Evolutionary conservation across 2,113 vertebrate species (phyloP).

Genomic region (Poeciliopsis prolifica): DNA sequence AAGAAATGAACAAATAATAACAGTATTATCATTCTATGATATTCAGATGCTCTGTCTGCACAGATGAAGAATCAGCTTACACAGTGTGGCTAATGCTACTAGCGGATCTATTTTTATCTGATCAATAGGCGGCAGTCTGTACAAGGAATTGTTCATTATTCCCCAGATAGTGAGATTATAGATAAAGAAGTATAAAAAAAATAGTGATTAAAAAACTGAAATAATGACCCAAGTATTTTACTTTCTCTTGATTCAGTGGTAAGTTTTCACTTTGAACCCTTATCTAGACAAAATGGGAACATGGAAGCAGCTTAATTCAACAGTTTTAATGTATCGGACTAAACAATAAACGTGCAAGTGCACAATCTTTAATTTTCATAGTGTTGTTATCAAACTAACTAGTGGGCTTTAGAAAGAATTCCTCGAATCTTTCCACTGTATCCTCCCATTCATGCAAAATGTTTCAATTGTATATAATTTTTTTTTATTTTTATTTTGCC

Average conservation of each 20-base stretch:
- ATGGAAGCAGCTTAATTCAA: no score
- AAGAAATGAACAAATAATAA: neutral
- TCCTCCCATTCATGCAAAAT: slow-evolving; percentile 60
- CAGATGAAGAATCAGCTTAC: neutral
- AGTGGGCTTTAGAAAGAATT: slow-evolving; percentile 56
- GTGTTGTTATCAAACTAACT: slow-evolving; percentile 48
- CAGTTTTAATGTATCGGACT: no score
- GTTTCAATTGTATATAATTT: slow-evolving; percentile 62
- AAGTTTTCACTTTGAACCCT: neutral
- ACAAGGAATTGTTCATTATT: neutral
- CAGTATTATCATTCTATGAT: neutral
- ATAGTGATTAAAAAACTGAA: neutral
- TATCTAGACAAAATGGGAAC: neutral
- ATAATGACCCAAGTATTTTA: neutral
- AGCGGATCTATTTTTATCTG: neutral
- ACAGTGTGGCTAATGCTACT: no score
- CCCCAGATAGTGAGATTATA: neutral
- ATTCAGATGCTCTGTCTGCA: neutral
- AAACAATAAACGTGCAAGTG: no score
- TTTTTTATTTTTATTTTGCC: slow-evolving; percentile 64
- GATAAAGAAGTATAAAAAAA: neutral
- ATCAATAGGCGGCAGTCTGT: neutral
- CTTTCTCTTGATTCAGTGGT: neutral
- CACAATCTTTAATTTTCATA: slow-evolving; percentile 18
- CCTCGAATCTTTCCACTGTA: slow-evolving; percentile 51